Base-by-base conservation (phyloP, 2,797 vertebrate genomes). In the Coranthus polyacanthus region DNA sequence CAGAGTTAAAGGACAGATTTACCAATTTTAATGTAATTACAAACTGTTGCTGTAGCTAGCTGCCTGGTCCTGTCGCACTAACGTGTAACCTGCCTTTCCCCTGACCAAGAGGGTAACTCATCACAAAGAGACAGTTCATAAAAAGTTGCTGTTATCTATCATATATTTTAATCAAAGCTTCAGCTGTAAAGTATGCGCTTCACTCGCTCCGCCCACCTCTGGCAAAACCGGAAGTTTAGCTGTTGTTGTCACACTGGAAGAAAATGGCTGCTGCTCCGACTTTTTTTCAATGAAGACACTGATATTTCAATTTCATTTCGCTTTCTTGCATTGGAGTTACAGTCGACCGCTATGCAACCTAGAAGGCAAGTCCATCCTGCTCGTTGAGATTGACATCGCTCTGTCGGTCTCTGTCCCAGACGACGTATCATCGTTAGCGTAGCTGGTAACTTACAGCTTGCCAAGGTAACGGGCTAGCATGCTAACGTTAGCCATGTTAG, bases 241-340 rank as follows among this genome's bases (percentile, higher is more conserved):
- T 94, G 93, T 94, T 95, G 94, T 94, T 95, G 94, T 94, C 92
- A 93, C 93, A 94, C 94, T 94, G 93, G 92, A 93, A 93, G 90
- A 94, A 95, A 91, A 95, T 94, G 94, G 94, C 94, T 90, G 93
- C 93, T 78, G 88, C 84, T 88, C 84, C 87, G 91, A 94, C 92
- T 93, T 94, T 93, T 91, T 93, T 90, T 94, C 92, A 93, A 92
- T 94, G 93, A 94, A 94, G 89, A 91, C 89, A 87, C 91, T 65
- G 90, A 89, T 93, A 87, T 92, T 89, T 90, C 88, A 76, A 89
- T 90, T 86, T 84, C 75, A 88, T 92, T 89, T 86, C 69, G 81
- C 72, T 79, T 87, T 80, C 74, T 80, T 78, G 84, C 82, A 46
- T 75, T 54, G 90, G 90, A 90, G 87, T 85, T 68, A 68, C 83